phyloP scores from a whole-genome alignment of 2,113 vertebrate genomes.

The Zapus hudsonius region DNA sequence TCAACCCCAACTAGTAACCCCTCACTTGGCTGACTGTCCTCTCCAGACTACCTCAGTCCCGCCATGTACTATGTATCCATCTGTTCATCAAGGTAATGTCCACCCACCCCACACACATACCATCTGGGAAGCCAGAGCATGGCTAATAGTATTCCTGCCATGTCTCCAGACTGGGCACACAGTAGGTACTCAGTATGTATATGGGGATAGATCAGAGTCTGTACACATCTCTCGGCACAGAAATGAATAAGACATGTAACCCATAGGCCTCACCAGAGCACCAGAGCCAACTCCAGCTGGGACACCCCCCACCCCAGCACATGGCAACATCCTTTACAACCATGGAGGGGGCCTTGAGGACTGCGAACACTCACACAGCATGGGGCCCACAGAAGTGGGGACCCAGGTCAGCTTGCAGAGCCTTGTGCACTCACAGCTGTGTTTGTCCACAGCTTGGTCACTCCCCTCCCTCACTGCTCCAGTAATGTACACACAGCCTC shows the following conservation, averaged over 20 bases:
- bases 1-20: not conserved
- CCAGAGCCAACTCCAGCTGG: not conserved
- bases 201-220: accelerated
- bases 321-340: accelerated
- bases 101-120: accelerated
- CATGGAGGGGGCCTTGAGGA: accelerated
- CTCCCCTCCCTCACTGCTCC: constrained; percentile 26
- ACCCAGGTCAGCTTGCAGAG: not conserved
- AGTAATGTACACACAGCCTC: constrained; percentile 66
- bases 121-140: not conserved
- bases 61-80: accelerated
- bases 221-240: not conserved
- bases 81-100: not conserved
- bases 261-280: not conserved
- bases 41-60: not conserved
- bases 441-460: not conserved
- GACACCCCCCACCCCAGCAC: not conserved
- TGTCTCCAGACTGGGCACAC: not conserved
- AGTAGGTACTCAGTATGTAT: not conserved
- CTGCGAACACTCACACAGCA: not conserved
- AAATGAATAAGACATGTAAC: not conserved
- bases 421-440: constrained; percentile 18
- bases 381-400: not conserved
- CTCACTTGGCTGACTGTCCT: not conserved
- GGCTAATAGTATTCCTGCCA: accelerated